phyloP scores from a whole-genome alignment of 2,797 vertebrate genomes.

The Poecilia wingei region DNA sequence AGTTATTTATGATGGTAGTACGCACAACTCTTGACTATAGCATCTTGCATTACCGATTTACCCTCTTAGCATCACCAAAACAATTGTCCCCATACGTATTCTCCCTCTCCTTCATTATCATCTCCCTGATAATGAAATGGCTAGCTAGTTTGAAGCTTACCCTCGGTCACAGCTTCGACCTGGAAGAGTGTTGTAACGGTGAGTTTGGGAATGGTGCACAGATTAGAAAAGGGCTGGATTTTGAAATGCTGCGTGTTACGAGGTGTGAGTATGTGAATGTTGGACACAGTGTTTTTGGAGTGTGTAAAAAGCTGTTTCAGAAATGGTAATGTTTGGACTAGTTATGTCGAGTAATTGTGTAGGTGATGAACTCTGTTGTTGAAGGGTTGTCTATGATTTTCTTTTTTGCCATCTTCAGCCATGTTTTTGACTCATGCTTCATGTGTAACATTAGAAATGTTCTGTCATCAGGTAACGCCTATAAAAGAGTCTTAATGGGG shows the following conservation, averaged over 20 bases:
- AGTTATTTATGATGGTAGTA: neutral
- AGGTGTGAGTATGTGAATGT: neutral
- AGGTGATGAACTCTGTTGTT: neutral
- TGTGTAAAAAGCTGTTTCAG: neutral
- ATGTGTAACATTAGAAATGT: slow-evolving; percentile 23
- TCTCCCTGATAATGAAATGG: neutral
- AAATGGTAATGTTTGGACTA: neutral
- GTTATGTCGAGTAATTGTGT: neutral
- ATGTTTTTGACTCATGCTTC: neutral
- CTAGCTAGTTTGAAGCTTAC: neutral
- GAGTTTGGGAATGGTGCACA: neutral
- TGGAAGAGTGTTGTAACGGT: neutral
- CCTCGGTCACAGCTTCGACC: neutral
- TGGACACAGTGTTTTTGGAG: neutral
- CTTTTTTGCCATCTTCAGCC: neutral
- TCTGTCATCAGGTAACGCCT: slow-evolving; percentile 35
- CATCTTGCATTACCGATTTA: neutral
- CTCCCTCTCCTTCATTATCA: neutral
- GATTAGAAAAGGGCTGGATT: neutral
- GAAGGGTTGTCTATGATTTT: neutral
- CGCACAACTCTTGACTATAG: neutral
- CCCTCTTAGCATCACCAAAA: neutral
- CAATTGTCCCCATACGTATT: neutral
- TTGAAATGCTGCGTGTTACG: slow-evolving; percentile 24
- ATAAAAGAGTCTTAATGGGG: slow-evolving; percentile 12